Percentiles rank a stretch among this genome's conserved stretches.
Evolutionary conservation across 2,888 invertebrate genomes (phyloP).

Genomic region (Nipponacmea schrenckii): DNA sequence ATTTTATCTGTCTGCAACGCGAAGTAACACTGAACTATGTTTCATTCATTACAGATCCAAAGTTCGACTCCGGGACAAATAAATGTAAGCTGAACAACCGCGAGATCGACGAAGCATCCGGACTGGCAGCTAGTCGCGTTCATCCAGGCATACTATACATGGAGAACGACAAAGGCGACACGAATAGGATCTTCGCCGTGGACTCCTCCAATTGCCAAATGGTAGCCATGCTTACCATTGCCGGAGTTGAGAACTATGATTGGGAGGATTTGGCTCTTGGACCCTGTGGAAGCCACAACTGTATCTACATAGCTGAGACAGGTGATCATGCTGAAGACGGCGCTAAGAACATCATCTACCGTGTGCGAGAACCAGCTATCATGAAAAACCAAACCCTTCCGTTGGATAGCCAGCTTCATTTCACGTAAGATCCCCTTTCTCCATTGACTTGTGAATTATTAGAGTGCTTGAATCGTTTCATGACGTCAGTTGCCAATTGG

Average conservation of each 20-base stretch:
- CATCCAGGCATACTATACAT: conserved; percentile 25
- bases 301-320: conserved; percentile 18
- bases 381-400: conserved; percentile 8
- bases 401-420: conserved; percentile 2
- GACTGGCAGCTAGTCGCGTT: conserved; percentile 28
- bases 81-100: conserved; percentile 1
- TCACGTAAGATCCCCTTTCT: not conserved
- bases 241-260: conserved; percentile 28
- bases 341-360: conserved; percentile 23
- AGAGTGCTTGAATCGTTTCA: too few relatives aligned
- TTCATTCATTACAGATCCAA: too few relatives aligned
- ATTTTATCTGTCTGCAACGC: too few relatives aligned
- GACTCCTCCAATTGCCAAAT: not conserved
- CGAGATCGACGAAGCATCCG: conserved; percentile 26
- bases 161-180: conserved; percentile 30
- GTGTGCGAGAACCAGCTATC: conserved; percentile 24
- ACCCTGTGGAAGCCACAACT: conserved; percentile 18
- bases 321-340: conserved; percentile 16
- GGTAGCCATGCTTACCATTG: conserved; percentile 19
- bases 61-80: not conserved
- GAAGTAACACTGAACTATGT: too few relatives aligned
- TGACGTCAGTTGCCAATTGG: too few relatives aligned
- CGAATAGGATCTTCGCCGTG: conserved; percentile 22
- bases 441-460: not conserved
- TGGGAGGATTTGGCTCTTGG: conserved; percentile 44